Conservation (phyloP, 2,113 vertebrate genomes). For the Triplophysa siluroides region DNA sequence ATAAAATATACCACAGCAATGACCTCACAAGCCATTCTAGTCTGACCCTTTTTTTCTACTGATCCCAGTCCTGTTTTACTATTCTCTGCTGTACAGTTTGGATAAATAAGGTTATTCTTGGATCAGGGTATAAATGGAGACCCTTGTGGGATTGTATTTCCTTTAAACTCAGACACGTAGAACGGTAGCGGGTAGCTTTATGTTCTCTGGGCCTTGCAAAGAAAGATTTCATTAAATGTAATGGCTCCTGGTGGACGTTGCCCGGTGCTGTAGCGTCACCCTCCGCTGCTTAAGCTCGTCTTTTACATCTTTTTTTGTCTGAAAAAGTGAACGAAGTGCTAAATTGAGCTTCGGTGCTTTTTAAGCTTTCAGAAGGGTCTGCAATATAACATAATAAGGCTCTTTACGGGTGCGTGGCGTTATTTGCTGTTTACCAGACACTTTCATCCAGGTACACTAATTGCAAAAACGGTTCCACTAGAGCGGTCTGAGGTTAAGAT, state of each 20-base stretch:
- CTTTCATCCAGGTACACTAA: slow-evolving; percentile 21
- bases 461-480: slow-evolving; percentile 8
- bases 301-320: slow-evolving; percentile 5
- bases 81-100: not conserved
- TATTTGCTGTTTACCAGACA: slow-evolving; percentile 26
- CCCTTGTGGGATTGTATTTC: slow-evolving; percentile 26
- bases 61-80: slow-evolving; percentile 1
- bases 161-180: slow-evolving; percentile 29
- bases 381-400: not conserved
- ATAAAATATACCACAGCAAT: slow-evolving; percentile 16
- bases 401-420: not conserved
- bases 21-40: not conserved
- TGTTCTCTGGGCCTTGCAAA: slow-evolving; percentile 47
- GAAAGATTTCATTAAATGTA: slow-evolving; percentile 56
- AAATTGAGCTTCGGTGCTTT: not conserved
- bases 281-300: slow-evolving; percentile 29
- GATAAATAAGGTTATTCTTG: slow-evolving; percentile 23
- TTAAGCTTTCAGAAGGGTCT: not conserved
- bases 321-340: slow-evolving; percentile 5
- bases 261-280: slow-evolving; percentile 34
- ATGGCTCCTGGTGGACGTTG: slow-evolving; percentile 43
- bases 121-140: slow-evolving; percentile 30
- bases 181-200: slow-evolving; percentile 44
- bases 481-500: slow-evolving; percentile 12
- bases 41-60: not conserved